Evolutionary conservation across 2,797 vertebrate species (phyloP).

Genomic region (Steatocranus sp.): DNA sequence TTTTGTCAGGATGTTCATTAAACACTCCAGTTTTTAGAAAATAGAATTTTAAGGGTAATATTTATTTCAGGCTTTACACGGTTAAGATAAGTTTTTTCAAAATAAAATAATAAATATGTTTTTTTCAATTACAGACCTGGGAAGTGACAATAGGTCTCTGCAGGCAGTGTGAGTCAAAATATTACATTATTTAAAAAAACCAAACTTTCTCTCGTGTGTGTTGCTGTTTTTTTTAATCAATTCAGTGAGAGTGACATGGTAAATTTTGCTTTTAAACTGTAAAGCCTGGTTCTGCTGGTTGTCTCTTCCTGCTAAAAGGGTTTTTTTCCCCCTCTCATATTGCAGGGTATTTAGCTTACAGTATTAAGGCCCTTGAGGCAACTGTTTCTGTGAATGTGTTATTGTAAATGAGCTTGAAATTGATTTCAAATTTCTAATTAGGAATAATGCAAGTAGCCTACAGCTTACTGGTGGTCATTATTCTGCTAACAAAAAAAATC

Average conservation of each 20-base stretch:
- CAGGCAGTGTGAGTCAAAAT: not conserved
- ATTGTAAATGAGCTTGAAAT: not conserved
- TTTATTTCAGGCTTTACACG: not conserved
- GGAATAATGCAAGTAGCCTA: not conserved
- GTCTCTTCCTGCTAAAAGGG: not conserved
- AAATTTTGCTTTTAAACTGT: not conserved
- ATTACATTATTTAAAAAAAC: not conserved
- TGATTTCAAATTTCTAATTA: not conserved
- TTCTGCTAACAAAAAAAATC: not conserved
- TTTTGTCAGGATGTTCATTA: not conserved
- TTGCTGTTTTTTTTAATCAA: not conserved
- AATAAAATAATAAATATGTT: not conserved
- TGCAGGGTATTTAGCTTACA: not conserved
- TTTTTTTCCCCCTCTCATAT: not conserved
- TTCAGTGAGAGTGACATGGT: not conserved
- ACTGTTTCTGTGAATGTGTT: not conserved
- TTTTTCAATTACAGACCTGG: not conserved
- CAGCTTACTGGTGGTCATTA: not conserved
- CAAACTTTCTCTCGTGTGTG: fast-evolving
- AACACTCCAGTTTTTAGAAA: not conserved
- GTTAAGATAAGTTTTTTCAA: not conserved
- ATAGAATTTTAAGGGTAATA: not conserved
- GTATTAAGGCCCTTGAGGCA: not conserved
- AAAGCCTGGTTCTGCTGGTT: not conserved
- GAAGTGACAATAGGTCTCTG: not conserved